These are phyloP conservation scores for Nasonia oneida DNA, from an alignment of 2,888 invertebrate genomes.

Conservation along the genomic window DNA sequence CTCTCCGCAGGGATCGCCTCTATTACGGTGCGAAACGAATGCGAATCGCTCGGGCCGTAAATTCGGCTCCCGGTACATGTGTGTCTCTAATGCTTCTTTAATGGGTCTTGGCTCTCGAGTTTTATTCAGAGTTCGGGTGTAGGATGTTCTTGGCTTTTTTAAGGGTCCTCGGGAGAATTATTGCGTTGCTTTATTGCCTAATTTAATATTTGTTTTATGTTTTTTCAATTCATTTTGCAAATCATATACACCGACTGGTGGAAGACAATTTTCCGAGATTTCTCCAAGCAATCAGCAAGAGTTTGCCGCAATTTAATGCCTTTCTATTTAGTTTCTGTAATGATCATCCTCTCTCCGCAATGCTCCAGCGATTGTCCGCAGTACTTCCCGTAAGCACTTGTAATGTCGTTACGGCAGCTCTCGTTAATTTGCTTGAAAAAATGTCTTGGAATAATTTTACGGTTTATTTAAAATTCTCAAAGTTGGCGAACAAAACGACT, in stretches of 20 bases:
- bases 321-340: conserved; percentile 51
- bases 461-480: too few relatives aligned
- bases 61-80: neutral
- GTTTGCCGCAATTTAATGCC: conserved; percentile 26
- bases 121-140: neutral
- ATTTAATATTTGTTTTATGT: neutral
- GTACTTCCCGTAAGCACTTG: conserved; percentile 17
- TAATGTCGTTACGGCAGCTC: neutral
- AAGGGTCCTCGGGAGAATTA: neutral
- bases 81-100: conserved; percentile 44
- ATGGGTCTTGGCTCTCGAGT: conserved; percentile 17
- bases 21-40: conserved; percentile 15
- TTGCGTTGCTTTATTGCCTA: neutral
- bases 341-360: conserved; percentile 28
- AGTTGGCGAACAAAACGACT: neutral
- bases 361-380: conserved; percentile 17
- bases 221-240: neutral
- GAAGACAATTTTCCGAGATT: conserved; percentile 1
- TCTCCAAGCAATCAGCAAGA: neutral
- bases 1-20: conserved; percentile 1
- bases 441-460: too few relatives aligned
- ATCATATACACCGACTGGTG: neutral
- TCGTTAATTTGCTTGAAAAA: neutral
- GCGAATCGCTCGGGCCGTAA: conserved; percentile 49
- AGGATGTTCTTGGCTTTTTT: neutral